Percentiles rank a stretch among this genome's conserved stretches.
phyloP scores from a whole-genome alignment of 1,140 invertebrate genomes.

The Monochamus saltuarius region DNA sequence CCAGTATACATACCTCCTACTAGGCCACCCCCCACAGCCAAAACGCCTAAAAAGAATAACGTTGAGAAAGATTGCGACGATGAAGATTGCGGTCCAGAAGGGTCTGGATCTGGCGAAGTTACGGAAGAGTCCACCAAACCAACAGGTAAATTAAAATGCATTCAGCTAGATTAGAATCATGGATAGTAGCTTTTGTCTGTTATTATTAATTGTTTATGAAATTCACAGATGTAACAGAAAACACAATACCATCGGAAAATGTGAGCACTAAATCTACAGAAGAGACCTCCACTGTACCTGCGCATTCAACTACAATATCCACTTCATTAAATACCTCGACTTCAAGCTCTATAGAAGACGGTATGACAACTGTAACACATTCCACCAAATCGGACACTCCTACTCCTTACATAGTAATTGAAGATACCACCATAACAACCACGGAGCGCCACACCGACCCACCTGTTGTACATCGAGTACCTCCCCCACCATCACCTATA shows the following conservation, averaged over 20 bases:
- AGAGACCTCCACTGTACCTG: conserved; percentile 41
- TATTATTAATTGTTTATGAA: background rate
- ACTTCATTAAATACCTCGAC: background rate
- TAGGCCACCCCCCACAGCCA: conserved; percentile 61
- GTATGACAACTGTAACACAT: conserved; percentile 35
- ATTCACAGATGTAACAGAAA: conserved; percentile 20
- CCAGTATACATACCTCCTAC: conserved; percentile 87
- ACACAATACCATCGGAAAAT: conserved; percentile 26
- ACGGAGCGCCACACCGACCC: conserved; percentile 14
- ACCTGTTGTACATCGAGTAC: conserved; percentile 15
- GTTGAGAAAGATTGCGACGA: conserved; percentile 69
- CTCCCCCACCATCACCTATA: conserved; percentile 27
- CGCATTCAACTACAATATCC: conserved; percentile 6
- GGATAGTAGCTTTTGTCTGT: too few species aligned
- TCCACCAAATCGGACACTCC: conserved; percentile 49
- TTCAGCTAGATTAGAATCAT: too few species aligned
- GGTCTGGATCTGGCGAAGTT: conserved; percentile 67
- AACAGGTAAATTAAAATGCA: conserved; percentile 9
- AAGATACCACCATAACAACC: conserved; percentile 28
- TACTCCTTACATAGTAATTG: conserved; percentile 43
- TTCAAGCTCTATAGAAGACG: background rate
- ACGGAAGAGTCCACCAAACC: conserved; percentile 57
- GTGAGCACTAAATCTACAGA: conserved; percentile 24
- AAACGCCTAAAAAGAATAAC: conserved; percentile 39
- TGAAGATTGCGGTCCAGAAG: conserved; percentile 72